Conservation (phyloP, 2,888 invertebrate species). For the Actias luna region DNA sequence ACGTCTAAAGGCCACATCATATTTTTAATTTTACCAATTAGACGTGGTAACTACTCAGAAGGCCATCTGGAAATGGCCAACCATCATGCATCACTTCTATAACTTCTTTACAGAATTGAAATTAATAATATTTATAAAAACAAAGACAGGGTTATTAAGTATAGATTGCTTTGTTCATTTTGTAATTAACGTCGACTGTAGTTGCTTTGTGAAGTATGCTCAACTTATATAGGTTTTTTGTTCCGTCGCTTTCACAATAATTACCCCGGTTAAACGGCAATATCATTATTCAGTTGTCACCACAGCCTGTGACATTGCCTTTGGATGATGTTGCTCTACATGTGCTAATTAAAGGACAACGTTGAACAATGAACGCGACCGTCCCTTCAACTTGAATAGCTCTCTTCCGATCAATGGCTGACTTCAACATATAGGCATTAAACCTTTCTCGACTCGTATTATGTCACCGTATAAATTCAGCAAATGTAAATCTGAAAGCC, state of each 20-base stretch:
- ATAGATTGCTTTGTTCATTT: background rate
- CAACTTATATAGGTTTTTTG: slow-evolving; percentile 17
- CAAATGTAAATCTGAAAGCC: slow-evolving; percentile 37
- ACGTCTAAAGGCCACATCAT: too few relatives aligned
- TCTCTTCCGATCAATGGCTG: slow-evolving; percentile 70
- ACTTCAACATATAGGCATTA: slow-evolving; percentile 57
- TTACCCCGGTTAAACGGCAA: slow-evolving; percentile 45
- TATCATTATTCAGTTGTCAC: slow-evolving; percentile 73
- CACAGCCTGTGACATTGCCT: slow-evolving; percentile 51
- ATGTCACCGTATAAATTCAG: slow-evolving; percentile 47
- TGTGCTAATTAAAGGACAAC: slow-evolving; percentile 77
- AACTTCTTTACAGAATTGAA: too few relatives aligned
- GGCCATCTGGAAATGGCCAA: too few relatives aligned
- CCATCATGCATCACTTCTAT: too few relatives aligned
- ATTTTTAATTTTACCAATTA: too few relatives aligned
- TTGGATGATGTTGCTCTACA: slow-evolving; percentile 72
- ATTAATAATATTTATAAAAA: too few relatives aligned
- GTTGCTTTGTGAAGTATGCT: background rate
- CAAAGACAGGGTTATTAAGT: background rate
- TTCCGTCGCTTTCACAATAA: slow-evolving; percentile 34
- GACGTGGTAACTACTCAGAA: too few relatives aligned
- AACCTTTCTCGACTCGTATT: slow-evolving; percentile 64
- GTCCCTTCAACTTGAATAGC: slow-evolving; percentile 61
- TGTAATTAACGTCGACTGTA: background rate
- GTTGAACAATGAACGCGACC: slow-evolving; percentile 73